Evolutionary conservation across 2,797 vertebrate genomes (phyloP), one percentile per base, ranked within the genome.

Genomic region (Remorina albescens): DNA sequence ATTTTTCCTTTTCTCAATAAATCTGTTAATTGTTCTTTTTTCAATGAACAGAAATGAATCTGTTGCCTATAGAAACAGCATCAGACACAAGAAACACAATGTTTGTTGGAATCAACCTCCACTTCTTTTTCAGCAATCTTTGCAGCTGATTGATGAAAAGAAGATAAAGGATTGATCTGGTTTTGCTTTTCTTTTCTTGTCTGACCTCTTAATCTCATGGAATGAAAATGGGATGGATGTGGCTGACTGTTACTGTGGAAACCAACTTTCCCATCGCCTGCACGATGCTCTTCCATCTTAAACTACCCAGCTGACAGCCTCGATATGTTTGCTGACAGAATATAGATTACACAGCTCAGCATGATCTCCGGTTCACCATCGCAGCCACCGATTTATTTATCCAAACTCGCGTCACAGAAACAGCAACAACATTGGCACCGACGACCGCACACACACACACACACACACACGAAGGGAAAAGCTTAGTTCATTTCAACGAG

Each of bases 231-330:
- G 53, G 56, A 85, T 78, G 79, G 68, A 89, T 83, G 67, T 76
- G 84, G 84, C 55, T 46, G 76, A 85, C 84, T 81, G 92, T 94
- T 94, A 87, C 93, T 89, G 88, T 93, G 93, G 92, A 93, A 93
- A 94, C 92, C 90, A 94, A 94, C 88, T 94, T 91, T 89, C 76
- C 62, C 42, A 68, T 83, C 72, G 74, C 12, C 76, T 15, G 53
- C 72, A 57, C 59, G 25, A 58, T n/a, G 62, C 54, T 46, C 46
- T 36, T 55, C 46, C 71, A 41, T 54, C 68, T n/a, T 30, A 55
- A 66, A 53, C 68, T 1, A 19, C 23, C 37, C 72, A 69, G 51
- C 70, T 50, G 49, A 39, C 70, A 25, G 57, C 44, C 53, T 71
- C 61, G 6, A 50, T 15, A 18, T 41, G 47, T 74, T 72, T 67